These are phyloP conservation scores for Cephus rjabovi DNA, from an alignment of 2,888 invertebrate species.

Conservation along the genomic window DNA sequence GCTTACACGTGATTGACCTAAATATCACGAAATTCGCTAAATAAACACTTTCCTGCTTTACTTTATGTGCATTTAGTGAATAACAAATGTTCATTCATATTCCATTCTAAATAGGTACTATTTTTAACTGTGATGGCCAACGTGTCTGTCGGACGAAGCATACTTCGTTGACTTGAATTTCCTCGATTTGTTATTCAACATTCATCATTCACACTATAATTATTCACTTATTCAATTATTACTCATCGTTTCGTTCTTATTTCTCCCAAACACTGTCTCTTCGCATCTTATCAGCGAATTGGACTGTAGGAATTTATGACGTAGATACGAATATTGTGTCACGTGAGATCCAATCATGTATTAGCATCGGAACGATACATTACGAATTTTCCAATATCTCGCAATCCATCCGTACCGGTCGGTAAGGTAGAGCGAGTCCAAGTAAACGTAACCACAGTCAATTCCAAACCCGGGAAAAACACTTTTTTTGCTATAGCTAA, in stretches of 20 bases:
- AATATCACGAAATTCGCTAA: neutral
- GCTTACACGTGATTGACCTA: neutral
- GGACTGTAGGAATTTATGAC: neutral
- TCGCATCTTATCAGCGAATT: neutral
- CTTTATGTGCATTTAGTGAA: neutral
- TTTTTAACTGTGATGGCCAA: neutral
- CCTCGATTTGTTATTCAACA: neutral
- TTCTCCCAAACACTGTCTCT: neutral
- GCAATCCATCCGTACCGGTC: neutral
- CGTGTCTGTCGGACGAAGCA: neutral
- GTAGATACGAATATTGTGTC: neutral
- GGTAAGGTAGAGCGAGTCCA: neutral
- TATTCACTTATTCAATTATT: neutral
- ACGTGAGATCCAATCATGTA: neutral
- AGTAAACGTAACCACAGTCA: neutral
- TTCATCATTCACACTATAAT: neutral
- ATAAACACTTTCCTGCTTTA: neutral
- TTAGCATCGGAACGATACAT: neutral
- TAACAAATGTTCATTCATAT: neutral
- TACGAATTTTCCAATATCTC: neutral
- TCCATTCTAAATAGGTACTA: neutral
- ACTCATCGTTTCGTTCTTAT: neutral
- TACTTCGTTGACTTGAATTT: neutral
- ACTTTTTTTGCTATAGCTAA: neutral
- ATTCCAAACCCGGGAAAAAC: neutral